Percentiles rank a stretch among this genome's conserved stretches.
These are phyloP conservation scores for Campaea margaritaria DNA, from an alignment of 2,888 invertebrate genomes.

Conservation along the genomic window DNA sequence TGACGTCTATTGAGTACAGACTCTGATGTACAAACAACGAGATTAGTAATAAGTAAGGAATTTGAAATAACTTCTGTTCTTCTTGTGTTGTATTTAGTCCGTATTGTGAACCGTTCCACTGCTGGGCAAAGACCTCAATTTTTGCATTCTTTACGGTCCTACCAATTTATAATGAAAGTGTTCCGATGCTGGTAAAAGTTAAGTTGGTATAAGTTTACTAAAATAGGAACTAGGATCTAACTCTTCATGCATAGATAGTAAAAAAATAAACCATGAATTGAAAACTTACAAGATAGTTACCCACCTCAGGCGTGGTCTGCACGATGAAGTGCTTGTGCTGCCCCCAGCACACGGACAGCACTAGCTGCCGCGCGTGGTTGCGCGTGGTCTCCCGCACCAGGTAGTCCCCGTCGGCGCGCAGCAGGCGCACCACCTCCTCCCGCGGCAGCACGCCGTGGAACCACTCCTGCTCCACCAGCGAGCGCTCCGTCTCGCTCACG, in stretches of 20 bases:
- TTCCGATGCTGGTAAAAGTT: too few relatives aligned
- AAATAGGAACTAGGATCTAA: too few relatives aligned
- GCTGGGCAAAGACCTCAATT: too few relatives aligned
- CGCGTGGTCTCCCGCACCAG: conserved; percentile 96
- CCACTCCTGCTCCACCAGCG: conserved; percentile 96
- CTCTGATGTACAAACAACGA: background rate
- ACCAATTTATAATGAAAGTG: too few relatives aligned
- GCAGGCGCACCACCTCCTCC: conserved; percentile 96
- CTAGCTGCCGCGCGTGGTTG: conserved; percentile 96
- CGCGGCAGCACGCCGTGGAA: conserved; percentile 98
- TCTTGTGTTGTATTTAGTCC: too few relatives aligned
- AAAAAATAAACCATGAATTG: background rate
- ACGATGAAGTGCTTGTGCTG: conserved; percentile 99
- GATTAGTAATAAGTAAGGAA: too few relatives aligned
- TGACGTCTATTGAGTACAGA: too few relatives aligned
- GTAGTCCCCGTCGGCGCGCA: conserved; percentile 97
- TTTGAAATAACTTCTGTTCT: too few relatives aligned
- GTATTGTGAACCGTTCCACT: too few relatives aligned
- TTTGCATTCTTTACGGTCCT: too few relatives aligned
- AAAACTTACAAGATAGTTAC: conserved; percentile 25
- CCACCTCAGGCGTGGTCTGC: conserved; percentile 95
- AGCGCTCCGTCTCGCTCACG: conserved; percentile 85
- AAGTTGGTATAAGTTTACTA: too few relatives aligned
- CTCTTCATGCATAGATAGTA: too few relatives aligned
- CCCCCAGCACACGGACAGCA: conserved; percentile 97